These are phyloP conservation scores for Brachionus calyciflorus DNA, from an alignment of 1,140 invertebrate species.

Conservation along the genomic window DNA sequence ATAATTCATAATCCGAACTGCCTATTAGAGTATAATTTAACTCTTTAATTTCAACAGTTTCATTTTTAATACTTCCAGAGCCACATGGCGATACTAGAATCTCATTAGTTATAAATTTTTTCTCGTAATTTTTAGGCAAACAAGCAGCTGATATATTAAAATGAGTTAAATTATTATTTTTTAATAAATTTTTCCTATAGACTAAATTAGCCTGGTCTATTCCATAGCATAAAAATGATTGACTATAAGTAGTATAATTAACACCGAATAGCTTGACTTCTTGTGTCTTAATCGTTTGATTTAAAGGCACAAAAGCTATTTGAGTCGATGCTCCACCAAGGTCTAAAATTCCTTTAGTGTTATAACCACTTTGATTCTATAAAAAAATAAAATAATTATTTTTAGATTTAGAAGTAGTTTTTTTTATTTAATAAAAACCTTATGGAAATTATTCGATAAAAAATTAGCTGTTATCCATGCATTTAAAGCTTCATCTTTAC, in stretches of 20 bases:
- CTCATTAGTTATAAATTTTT: background rate
- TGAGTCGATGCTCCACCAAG: conserved; percentile 16
- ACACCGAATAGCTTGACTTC: background rate
- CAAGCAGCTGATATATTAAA: background rate
- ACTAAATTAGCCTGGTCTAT: conserved; percentile 1
- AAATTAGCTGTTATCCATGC: conserved; percentile 29
- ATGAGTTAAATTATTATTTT: background rate
- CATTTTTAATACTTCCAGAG: background rate
- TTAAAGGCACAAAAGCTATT: background rate
- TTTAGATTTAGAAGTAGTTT: too few species aligned
- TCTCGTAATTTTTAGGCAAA: conserved; percentile 6
- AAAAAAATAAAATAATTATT: background rate
- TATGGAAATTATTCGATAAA: conserved; percentile 4
- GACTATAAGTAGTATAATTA: background rate
- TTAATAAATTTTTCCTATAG: background rate
- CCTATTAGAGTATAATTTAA: background rate
- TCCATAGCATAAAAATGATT: conserved; percentile 19
- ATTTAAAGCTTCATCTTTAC: conserved; percentile 8
- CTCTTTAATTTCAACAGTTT: background rate
- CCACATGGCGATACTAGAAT: conserved; percentile 13
- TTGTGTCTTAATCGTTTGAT: background rate
- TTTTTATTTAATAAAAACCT: background rate
- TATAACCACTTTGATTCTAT: background rate
- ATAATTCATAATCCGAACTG: background rate
- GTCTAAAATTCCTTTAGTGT: conserved; percentile 1